Evolutionary conservation across 1,140 invertebrate genomes (phyloP), one percentile per base, ranked within the genome.

Genomic region (Rhagoletis pomonella): DNA sequence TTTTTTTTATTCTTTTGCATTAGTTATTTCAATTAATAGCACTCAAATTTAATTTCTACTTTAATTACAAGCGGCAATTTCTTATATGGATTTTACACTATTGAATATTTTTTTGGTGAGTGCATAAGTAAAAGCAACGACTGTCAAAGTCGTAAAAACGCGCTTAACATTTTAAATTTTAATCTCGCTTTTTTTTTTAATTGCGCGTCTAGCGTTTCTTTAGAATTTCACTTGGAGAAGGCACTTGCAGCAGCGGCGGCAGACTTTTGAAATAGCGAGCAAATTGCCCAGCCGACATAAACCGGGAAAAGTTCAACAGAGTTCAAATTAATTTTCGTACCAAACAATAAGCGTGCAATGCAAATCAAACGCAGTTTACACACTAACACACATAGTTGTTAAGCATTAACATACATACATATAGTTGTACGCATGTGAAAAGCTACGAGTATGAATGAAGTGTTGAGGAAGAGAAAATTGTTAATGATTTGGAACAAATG

Each of bases 321-420:
- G 73, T 81, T 81, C 73, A 81, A 81, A 81, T 81, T 81, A 81
- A 81, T 81, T 81, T 81, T 19, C 73, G 55, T n/a, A n/a, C 73
- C 73, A 81, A 81, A 81, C 73, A 81, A 81, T 77, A 17, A 47
- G 60, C 60, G 14, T 55, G 1, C 50, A 55, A 67, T 67, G 39
- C 29, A 67, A 67, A 67, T 9, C 42, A 77, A 77, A 50, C 55
- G 47, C 47, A 55, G 19, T 55, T 19, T 4, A 81, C 7, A 29
- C 29, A 29, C 29, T 29, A 29, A 29, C 29, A n/a, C 44, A 42
- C 65, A 10, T 29, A 19, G 29, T 29, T 29, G 29, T 29, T 29
- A 29, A 29, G 29, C 29, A 14, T 62, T 14, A 4, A 14, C n/a
- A 17, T 62, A 44, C 39, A 7, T 7, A 0, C n/a, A 19, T 55